Conservation (phyloP, 2,113 vertebrate species). For the Steatornis caripensis region DNA sequence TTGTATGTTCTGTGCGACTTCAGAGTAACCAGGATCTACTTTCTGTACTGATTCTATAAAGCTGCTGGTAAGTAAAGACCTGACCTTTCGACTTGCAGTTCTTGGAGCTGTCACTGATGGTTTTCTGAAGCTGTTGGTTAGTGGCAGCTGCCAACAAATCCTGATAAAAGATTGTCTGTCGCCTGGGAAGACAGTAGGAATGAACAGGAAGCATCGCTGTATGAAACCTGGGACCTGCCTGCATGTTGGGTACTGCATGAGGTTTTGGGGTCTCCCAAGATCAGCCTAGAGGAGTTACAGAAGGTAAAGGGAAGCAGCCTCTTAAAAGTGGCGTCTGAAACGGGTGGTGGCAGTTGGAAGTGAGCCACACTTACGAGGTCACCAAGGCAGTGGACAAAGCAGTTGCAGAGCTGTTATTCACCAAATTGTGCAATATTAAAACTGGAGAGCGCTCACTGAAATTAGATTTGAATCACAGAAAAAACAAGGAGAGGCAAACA, state of each 20-base stretch:
- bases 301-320: background rate
- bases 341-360: background rate
- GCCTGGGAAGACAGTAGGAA: background rate
- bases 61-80: background rate
- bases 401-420: background rate
- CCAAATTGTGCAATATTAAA: background rate
- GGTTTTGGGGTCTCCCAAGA: background rate
- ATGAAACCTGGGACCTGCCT: background rate
- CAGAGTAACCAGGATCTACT: background rate
- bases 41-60: background rate
- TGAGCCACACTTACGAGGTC: background rate
- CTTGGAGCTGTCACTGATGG: background rate
- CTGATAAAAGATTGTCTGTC: background rate
- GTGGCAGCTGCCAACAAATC: background rate
- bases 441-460: background rate
- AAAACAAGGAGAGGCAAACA: background rate
- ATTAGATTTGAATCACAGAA: background rate
- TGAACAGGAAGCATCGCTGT: background rate
- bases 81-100: background rate
- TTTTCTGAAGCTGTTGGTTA: background rate
- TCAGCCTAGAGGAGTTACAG: background rate
- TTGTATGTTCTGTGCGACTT: background rate
- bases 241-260: fast-evolving
- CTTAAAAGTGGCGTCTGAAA: background rate
- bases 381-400: background rate